These are phyloP conservation scores for Acarapis woodi DNA, from an alignment of 1,140 invertebrate genomes.

Conservation along the genomic window DNA sequence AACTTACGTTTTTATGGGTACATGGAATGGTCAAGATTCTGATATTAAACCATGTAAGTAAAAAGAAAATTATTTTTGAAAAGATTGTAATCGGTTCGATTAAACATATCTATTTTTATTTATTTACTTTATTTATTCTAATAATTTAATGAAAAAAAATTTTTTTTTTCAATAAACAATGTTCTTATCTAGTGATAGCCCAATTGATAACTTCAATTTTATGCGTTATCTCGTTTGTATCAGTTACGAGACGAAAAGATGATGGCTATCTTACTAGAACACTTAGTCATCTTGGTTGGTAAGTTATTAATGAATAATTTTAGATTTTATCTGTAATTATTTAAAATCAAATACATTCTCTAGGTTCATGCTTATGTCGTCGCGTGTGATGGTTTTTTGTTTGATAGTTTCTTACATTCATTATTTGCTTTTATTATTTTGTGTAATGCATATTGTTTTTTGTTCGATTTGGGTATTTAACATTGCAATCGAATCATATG, in stretches of 20 bases:
- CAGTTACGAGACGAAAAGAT: slow-evolving; percentile 12
- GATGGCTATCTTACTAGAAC: slow-evolving; percentile 13
- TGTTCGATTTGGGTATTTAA: slow-evolving; percentile 11
- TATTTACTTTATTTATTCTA: no score
- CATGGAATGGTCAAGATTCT: slow-evolving; percentile 1
- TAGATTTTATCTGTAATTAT: no score
- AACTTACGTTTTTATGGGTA: slow-evolving; percentile 12
- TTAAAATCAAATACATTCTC: no score
- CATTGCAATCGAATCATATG: slow-evolving; percentile 9
- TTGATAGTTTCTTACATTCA: slow-evolving; percentile 10
- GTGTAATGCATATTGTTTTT: slow-evolving; percentile 11
- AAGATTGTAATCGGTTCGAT: background rate
- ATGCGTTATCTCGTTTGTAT: slow-evolving; percentile 13
- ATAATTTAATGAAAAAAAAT: background rate
- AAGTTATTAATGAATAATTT: no score
- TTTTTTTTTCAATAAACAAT: background rate
- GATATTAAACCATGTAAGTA: slow-evolving; percentile 10
- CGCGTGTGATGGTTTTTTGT: slow-evolving; percentile 12
- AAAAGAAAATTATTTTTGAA: background rate
- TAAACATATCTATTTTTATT: background rate
- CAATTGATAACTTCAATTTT: slow-evolving; percentile 13
- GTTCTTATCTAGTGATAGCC: slow-evolving; percentile 9
- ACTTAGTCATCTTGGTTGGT: slow-evolving; percentile 14
- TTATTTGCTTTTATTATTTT: slow-evolving; percentile 8
- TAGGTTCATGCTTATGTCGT: slow-evolving; percentile 10